Evolutionary conservation across 2,888 invertebrate genomes (phyloP).

Genomic region (Aleiodes alternator): DNA sequence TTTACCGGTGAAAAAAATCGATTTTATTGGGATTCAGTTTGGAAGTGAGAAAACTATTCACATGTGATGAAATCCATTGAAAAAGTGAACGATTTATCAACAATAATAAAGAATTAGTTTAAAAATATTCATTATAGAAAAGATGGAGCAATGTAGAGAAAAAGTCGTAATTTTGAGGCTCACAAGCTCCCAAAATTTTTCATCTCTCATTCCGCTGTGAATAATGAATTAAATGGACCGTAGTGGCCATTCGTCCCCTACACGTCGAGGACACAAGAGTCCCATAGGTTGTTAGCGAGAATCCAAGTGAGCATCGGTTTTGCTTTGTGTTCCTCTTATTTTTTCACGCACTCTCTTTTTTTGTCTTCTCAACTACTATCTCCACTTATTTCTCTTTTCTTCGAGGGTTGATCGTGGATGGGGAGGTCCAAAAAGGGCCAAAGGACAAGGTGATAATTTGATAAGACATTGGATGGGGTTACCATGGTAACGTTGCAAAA

Average conservation of each 20-base stretch:
- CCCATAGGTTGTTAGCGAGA: conserved; percentile 69
- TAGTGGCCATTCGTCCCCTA: conserved; percentile 53
- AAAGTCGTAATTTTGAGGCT: conserved; percentile 4
- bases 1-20: too few relatives aligned
- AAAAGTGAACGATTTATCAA: background rate
- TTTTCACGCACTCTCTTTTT: conserved; percentile 60
- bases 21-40: too few relatives aligned
- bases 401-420: conserved; percentile 40
- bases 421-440: conserved; percentile 54
- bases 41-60: too few relatives aligned
- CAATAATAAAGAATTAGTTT: background rate
- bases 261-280: conserved; percentile 52
- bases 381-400: conserved; percentile 35
- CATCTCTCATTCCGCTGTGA: conserved; percentile 59
- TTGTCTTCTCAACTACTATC: conserved; percentile 31
- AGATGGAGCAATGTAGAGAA: background rate
- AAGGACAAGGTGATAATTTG: conserved; percentile 75
- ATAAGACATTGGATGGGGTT: conserved; percentile 74
- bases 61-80: too few relatives aligned
- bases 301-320: conserved; percentile 70
- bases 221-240: conserved; percentile 75
- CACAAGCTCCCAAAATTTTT: conserved; percentile 66
- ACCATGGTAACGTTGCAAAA: conserved; percentile 73
- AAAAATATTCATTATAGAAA: background rate
- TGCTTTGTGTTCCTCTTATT: conserved; percentile 56